Evolutionary conservation across 2,797 vertebrate genomes (phyloP).

Genomic region (Poeciliopsis gracilis): DNA sequence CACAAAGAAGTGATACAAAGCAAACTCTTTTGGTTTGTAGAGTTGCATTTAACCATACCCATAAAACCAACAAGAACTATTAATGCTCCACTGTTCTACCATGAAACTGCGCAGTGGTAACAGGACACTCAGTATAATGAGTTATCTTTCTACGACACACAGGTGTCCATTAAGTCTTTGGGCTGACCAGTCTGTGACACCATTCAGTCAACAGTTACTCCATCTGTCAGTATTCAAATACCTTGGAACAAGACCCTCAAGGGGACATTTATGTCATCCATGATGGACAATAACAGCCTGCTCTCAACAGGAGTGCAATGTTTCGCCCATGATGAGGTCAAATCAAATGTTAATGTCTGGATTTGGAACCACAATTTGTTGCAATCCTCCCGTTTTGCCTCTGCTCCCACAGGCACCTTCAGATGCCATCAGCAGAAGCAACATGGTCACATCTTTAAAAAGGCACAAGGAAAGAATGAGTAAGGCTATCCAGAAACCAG

Average conservation of each 20-base stretch:
- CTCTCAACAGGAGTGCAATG: slow-evolving; percentile 58
- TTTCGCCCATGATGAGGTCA: slow-evolving; percentile 64
- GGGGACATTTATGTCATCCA: slow-evolving; percentile 71
- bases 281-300: slow-evolving; percentile 65
- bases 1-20: slow-evolving; percentile 27
- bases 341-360: slow-evolving; percentile 59
- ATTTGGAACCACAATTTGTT: slow-evolving; percentile 34
- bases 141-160: slow-evolving; percentile 65
- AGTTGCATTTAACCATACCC: slow-evolving; percentile 38
- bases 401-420: slow-evolving; percentile 52
- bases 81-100: slow-evolving; percentile 43
- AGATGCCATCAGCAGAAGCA: slow-evolving; percentile 56
- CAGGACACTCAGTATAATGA: slow-evolving; percentile 63
- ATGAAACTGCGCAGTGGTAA: slow-evolving; percentile 51
- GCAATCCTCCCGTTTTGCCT: slow-evolving; percentile 30
- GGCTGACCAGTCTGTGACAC: slow-evolving; percentile 69
- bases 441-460: slow-evolving; percentile 60
- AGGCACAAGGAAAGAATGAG: slow-evolving; percentile 59
- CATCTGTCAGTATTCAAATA: slow-evolving; percentile 71
- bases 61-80: slow-evolving; percentile 54
- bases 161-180: slow-evolving; percentile 74
- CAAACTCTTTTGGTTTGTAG: slow-evolving; percentile 34
- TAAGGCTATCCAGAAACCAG: slow-evolving; percentile 60
- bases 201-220: slow-evolving; percentile 68
- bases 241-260: slow-evolving; percentile 63